Conservation (phyloP, 2,797 vertebrate genomes). For the Holocentrus rufus region DNA sequence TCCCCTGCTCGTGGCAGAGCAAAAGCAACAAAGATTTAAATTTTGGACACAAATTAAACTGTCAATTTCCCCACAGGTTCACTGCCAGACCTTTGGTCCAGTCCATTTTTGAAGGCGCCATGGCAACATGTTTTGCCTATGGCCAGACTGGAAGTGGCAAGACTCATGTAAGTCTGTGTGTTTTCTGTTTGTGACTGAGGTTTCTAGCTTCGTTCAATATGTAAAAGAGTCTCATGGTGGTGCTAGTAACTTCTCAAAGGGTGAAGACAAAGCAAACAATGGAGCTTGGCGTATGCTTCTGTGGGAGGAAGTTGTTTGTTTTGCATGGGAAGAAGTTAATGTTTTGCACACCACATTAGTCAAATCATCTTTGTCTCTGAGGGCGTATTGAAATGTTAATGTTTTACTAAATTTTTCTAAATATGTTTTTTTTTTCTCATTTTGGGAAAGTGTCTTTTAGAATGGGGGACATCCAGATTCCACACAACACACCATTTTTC, state of each 20-base stretch:
- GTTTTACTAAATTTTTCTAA: too few relatives aligned
- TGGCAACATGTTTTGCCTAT: conserved; percentile 94
- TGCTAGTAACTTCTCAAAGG: too few relatives aligned
- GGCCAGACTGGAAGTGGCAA: conserved; percentile 99
- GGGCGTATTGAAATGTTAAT: too few relatives aligned
- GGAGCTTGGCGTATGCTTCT: neutral
- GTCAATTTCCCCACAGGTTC: conserved; percentile 79
- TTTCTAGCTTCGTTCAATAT: neutral
- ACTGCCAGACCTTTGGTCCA: conserved; percentile 94
- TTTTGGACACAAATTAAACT: neutral
- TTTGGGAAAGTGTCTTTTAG: too few relatives aligned
- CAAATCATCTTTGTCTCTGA: too few relatives aligned
- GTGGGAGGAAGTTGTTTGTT: too few relatives aligned
- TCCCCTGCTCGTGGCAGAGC: neutral
- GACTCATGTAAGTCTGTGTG: conserved; percentile 88
- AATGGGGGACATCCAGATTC: too few relatives aligned
- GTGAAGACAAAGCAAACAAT: too few relatives aligned
- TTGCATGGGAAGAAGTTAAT: too few relatives aligned
- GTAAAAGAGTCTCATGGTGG: neutral
- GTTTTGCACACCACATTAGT: too few relatives aligned
- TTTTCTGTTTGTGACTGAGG: neutral
- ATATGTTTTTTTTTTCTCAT: too few relatives aligned
- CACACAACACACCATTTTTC: too few relatives aligned
- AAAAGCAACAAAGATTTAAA: neutral
- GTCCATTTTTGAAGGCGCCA: conserved; percentile 91